Base-by-base conservation (phyloP, 2,888 invertebrate species). In the Plagodis pulveraria region DNA sequence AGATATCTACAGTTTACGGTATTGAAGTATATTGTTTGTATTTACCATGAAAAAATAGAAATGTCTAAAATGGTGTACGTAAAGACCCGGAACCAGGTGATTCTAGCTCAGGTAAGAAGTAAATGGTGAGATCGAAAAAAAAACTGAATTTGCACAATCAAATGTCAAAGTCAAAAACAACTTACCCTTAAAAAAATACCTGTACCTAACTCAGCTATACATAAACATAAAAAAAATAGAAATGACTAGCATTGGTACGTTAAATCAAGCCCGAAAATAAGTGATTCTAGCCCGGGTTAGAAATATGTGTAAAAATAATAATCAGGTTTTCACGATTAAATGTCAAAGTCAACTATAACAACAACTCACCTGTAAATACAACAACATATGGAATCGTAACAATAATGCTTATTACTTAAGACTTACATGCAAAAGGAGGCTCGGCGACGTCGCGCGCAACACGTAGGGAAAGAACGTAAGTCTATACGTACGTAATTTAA, bases 401-500 rank as follows among this genome's bases (percentile, higher is more conserved):
- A 58, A 59, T 52, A 41, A 38, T 22, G 22, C 10, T 36, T 56
- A 47, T 33, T 22, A 43, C 10, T 47, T 57, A 59, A 45, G 57
- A 82, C 82, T 79, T 75, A 82, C 80, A 61, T 78, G 74, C 66
- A 65, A 64, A 69, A 71, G 66, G 63, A 67, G 75, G 67, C 69
- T 69, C 69, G 62, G 74, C 74, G 66, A 65, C 53, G 58, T 47
- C 48, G 51, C 55, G 69, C 66, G 72, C 66, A 65, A 69, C 72
- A 63, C 69, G 67, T 71, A 72, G 71, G 71, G 71, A 73, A 80
- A 81, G 79, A 80, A 80, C 73, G 73, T 74, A 22, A 22, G 63
- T 70, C 47, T 52, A 52, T 44, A 22, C 75, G 62, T 74, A 76
- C 79, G 80, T 83, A 53, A 61, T 55, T 81, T 77, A 77, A 82